These are phyloP conservation scores for Zelleria hepariella DNA, from an alignment of 2,888 invertebrate genomes.

Conservation along the genomic window DNA sequence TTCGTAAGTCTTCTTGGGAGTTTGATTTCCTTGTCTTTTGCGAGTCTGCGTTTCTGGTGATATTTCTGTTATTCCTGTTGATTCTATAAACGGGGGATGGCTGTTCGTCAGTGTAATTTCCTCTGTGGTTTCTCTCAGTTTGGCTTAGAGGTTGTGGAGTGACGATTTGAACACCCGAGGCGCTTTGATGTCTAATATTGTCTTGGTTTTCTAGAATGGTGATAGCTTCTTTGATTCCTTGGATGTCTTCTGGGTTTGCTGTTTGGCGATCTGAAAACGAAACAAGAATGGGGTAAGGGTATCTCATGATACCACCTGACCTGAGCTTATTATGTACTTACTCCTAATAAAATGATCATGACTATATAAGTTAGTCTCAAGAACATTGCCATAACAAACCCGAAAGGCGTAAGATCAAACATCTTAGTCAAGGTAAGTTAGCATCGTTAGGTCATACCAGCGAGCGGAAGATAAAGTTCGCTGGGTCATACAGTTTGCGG, in stretches of 20 bases:
- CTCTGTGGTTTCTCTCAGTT: slow-evolving; percentile 38
- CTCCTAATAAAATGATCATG: too few relatives aligned
- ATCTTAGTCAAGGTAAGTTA: too few relatives aligned
- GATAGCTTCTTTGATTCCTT: slow-evolving; percentile 59
- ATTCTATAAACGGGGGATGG: slow-evolving; percentile 50
- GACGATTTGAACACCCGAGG: slow-evolving; percentile 31
- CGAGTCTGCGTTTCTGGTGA: slow-evolving; percentile 12
- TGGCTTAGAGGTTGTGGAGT: slow-evolving; percentile 50
- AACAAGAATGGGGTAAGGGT: background rate
- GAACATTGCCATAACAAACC: too few relatives aligned
- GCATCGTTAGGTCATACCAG: too few relatives aligned
- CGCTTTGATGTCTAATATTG: slow-evolving; percentile 18
- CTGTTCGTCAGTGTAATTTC: slow-evolving; percentile 25
- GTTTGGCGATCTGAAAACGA: slow-evolving; percentile 31
- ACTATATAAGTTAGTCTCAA: too few relatives aligned
- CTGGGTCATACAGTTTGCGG: slow-evolving; percentile 85
- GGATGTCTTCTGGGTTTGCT: slow-evolving; percentile 48
- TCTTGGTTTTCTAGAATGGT: slow-evolving; percentile 55
- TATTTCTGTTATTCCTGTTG: slow-evolving; percentile 37
- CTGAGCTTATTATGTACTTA: too few relatives aligned
- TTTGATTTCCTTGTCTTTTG: background rate
- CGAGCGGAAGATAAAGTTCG: too few relatives aligned
- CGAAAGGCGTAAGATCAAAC: too few relatives aligned
- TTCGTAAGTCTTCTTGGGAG: slow-evolving; percentile 18
- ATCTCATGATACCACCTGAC: too few relatives aligned